Base-by-base conservation (phyloP, 2,888 invertebrate species). In the Eristalis pertinax region DNA sequence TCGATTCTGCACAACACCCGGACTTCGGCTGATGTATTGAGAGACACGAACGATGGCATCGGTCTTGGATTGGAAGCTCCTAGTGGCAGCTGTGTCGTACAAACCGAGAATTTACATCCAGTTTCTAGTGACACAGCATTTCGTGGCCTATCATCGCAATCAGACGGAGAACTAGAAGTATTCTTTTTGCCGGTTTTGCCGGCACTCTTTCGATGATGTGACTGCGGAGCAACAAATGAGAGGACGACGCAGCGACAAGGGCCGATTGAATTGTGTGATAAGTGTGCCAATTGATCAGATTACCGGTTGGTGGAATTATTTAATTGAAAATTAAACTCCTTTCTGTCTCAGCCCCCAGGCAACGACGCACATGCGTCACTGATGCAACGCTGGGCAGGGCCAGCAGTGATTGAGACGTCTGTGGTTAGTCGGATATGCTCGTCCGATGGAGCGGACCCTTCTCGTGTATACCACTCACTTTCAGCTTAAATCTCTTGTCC, bases 11-110 rank as follows among this genome's bases (percentile, higher is more conserved):
- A 70, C 22, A 32, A n/a, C 32, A 29, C 26, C 38, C n/a, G n/a
- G 35, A 29, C 64, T 64, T 64, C 10, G 19, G 19, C 38, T 69
- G 38, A 78, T 29, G 38, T 78, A 78, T 78, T 78, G 69, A 64
- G 63, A 69, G 64, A 63, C 70, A 77, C 77, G 77, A 77, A 77
- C 77, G 50, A 63, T 56, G 11, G 10, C 32, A n/a, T 50, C 43
- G 43, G 43, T n/a, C 35, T 35, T 50, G 19, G 1, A 50, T n/a
- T n/a, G n/a, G 43, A n/a, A 50, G 43, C n/a, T n/a, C 5, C 43
- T 7, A 50, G 19, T 1, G 19, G 15, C 32, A 69, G 35, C 56
- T 68, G 29, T n/a, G 5, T 1, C n/a, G n/a, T 7, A 43, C 43
- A 15, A 19, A 19, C 1, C 2, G 7, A 2, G 19, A 50, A 50